Conservation (phyloP, 2,797 vertebrate species). For the Enteromius trimaculatus region DNA sequence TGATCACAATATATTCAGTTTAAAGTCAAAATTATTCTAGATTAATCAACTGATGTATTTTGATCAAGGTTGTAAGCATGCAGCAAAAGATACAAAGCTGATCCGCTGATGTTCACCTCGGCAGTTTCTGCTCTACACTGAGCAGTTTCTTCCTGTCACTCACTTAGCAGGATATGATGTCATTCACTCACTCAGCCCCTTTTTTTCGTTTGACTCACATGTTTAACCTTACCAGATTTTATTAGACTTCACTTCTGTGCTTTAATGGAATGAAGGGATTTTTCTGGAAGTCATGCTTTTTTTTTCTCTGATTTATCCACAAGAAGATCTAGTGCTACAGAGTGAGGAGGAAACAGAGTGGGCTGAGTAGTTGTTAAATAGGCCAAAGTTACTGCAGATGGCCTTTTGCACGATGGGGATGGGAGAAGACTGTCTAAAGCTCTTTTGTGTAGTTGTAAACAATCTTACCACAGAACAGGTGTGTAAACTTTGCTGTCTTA, state of each 20-base stretch:
- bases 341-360: no score
- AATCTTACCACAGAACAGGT: neutral
- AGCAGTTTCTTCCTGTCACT: constrained; percentile 5
- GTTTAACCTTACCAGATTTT: neutral
- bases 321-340: neutral
- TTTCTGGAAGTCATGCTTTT: neutral
- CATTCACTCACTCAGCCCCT: neutral
- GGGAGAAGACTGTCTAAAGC: neutral
- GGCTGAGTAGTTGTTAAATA: neutral
- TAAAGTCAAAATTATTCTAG: neutral
- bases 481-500: neutral
- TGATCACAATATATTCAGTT: neutral
- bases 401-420: no score
- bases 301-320: neutral
- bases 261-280: neutral
- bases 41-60: neutral
- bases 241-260: neutral
- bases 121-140: neutral
- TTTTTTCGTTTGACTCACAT: neutral
- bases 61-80: neutral
- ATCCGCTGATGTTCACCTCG: constrained; percentile 16
- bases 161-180: constrained; percentile 24
- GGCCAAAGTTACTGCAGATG: no score
- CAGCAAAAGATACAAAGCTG: neutral
- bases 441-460: neutral